A percentile compares a stretch with the other conserved stretches of the same genome.
Conservation (phyloP, 2,888 invertebrate species). For the Metacarcinus magister region DNA sequence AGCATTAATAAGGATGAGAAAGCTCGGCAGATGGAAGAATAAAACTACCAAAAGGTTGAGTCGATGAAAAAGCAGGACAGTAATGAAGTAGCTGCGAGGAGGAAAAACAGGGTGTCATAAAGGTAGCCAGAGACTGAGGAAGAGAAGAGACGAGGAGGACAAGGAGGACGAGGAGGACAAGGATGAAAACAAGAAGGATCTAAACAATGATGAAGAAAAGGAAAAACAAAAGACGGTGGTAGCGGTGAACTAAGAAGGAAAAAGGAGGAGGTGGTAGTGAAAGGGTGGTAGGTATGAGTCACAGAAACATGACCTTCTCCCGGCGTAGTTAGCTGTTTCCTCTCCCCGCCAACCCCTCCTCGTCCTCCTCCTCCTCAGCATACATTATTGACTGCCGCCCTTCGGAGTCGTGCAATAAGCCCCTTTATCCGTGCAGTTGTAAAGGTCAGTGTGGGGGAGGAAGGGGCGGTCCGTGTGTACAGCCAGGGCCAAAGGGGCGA, state of each 20-base stretch:
- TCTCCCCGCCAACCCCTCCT: not conserved
- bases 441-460: not conserved
- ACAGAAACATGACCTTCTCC: not conserved
- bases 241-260: too few species aligned
- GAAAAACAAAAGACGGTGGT: not conserved
- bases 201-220: not conserved
- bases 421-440: conserved; percentile 36
- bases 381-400: conserved; percentile 6
- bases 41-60: not conserved
- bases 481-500: not conserved
- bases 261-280: not conserved
- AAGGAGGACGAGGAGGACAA: not conserved
- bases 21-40: not conserved
- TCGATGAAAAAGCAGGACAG: not conserved
- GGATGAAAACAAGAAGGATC: not conserved
- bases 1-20: not conserved
- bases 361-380: not conserved
- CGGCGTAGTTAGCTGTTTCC: conserved; percentile 16
- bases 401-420: conserved; percentile 16
- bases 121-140: not conserved
- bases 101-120: not conserved
- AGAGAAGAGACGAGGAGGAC: too few species aligned
- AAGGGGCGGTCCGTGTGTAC: not conserved
- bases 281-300: not conserved
- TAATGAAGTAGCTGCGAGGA: not conserved